Conservation (phyloP, 2,113 vertebrate species). For the Zingel zingel region DNA sequence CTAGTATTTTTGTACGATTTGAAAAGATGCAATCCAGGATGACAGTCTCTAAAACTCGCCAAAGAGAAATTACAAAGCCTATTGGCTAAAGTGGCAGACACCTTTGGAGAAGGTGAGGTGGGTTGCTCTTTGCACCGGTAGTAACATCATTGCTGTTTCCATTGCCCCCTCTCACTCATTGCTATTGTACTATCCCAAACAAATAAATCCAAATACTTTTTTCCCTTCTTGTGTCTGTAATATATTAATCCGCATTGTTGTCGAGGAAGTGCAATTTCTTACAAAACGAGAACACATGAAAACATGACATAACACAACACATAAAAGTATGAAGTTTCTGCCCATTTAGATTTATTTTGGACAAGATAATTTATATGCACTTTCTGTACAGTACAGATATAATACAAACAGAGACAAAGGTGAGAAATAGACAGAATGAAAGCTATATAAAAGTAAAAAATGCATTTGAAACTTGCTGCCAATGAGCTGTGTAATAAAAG, state of each 20-base stretch:
- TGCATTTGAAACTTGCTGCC: constrained; percentile 42
- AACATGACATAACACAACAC: constrained; percentile 39
- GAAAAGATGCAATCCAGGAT: constrained; percentile 59
- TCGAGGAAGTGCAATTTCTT: not conserved
- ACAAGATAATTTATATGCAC: constrained; percentile 75
- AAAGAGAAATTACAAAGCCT: constrained; percentile 72
- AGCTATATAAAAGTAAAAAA: constrained; percentile 69
- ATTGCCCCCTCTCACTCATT: constrained; percentile 67
- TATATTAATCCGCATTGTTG: constrained; percentile 22
- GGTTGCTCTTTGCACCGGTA: constrained; percentile 71
- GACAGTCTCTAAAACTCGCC: constrained; percentile 71
- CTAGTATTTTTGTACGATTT: constrained; percentile 77
- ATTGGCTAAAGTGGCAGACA: constrained; percentile 64
- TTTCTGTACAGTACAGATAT: constrained; percentile 75
- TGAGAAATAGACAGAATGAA: constrained; percentile 59
- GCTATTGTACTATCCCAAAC: constrained; percentile 79
- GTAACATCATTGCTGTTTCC: constrained; percentile 72
- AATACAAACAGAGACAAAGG: constrained; percentile 71
- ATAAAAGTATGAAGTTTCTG: constrained; percentile 47
- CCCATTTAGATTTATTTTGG: constrained; percentile 75
- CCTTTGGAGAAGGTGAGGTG: constrained; percentile 66
- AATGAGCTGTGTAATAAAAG: constrained; percentile 62
- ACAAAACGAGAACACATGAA: constrained; percentile 11
- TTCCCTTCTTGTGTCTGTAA: constrained; percentile 62
- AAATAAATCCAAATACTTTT: constrained; percentile 82